Evolutionary conservation across 1,140 invertebrate genomes (phyloP), one percentile per base, ranked within the genome.

Genomic region (Drosophila sp.): DNA sequence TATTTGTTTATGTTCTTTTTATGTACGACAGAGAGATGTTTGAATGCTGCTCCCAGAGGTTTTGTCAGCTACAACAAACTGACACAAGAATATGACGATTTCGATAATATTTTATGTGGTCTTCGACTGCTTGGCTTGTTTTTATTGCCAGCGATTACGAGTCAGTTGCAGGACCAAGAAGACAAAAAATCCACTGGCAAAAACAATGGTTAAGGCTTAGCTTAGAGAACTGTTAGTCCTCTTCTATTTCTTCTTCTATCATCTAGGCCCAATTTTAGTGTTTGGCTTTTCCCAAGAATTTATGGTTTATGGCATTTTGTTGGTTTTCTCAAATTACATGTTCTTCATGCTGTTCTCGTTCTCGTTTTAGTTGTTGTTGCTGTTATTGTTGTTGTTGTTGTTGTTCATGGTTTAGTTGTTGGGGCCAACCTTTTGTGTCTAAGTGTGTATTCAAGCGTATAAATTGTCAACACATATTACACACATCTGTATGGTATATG

Each of bases 81-180:
- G 51, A 61, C 74, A 64, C 53, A 61, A 53, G 54, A 66, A 69
- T 61, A 67, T 70, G 58, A 74, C 74, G 59, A 56, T 67, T 82
- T 89, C 83, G 82, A 87, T 87, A 87, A 79, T 87, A 89, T 89
- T 87, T 87, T 89, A 87, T 79, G 83, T 70, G 66, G 54, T 59
- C 38, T 66, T 64, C 50, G 69, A 72, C 70, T 58, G 8, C 61
- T 72, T 50, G 50, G 57, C 58, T 65, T 54, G 43, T 41, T 81
- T 86, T 87, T 86, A 87, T 86, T 87, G 82, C 67, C 66, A 40
- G 41, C 82, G 78, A 79, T 82, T 76, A 84, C 72, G 80, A 72
- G 73, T 72, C 72, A 70, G 70, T 84, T 41, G 58, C 27, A 50
- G 43, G 40, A 14, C 34, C 38, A 14, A 53, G 40, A 45, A 45